These are phyloP conservation scores for Papilio glaucus DNA, from an alignment of 1,140 invertebrate genomes.

Conservation along the genomic window DNA sequence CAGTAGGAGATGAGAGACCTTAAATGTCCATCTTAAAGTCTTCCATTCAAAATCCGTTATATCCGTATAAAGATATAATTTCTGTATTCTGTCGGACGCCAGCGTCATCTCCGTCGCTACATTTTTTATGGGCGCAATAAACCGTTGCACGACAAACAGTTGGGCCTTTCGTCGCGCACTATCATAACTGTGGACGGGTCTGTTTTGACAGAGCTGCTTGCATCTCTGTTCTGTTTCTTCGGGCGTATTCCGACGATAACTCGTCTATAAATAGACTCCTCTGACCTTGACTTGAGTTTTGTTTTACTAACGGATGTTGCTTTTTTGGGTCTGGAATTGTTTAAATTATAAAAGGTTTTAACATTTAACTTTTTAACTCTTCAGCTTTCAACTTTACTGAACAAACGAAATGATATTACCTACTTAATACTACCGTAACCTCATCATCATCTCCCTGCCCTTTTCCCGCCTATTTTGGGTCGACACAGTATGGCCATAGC, in stretches of 20 bases:
- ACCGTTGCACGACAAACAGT: conserved; percentile 29
- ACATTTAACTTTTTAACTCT: too few species aligned
- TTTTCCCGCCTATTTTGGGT: too few species aligned
- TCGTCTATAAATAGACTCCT: conserved; percentile 1
- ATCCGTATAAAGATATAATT: background rate
- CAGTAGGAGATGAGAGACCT: too few species aligned
- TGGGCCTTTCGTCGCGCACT: background rate
- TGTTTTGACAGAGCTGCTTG: conserved; percentile 13
- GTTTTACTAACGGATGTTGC: conserved; percentile 21
- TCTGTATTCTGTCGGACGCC: background rate
- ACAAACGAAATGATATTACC: too few species aligned
- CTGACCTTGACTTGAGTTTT: conserved; percentile 25
- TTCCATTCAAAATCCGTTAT: background rate
- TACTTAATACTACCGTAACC: too few species aligned
- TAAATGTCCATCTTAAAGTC: background rate
- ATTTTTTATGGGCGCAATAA: conserved; percentile 26
- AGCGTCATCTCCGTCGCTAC: background rate
- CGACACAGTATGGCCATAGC: too few species aligned
- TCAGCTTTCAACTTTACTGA: too few species aligned
- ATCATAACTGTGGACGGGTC: conserved; percentile 22
- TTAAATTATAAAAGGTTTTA: background rate
- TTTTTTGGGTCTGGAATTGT: background rate
- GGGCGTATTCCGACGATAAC: background rate
- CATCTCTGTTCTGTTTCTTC: conserved; percentile 14
- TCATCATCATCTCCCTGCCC: too few species aligned